Evolutionary conservation across 2,797 vertebrate genomes (phyloP).

Genomic region (Cossypha niveicapilla): DNA sequence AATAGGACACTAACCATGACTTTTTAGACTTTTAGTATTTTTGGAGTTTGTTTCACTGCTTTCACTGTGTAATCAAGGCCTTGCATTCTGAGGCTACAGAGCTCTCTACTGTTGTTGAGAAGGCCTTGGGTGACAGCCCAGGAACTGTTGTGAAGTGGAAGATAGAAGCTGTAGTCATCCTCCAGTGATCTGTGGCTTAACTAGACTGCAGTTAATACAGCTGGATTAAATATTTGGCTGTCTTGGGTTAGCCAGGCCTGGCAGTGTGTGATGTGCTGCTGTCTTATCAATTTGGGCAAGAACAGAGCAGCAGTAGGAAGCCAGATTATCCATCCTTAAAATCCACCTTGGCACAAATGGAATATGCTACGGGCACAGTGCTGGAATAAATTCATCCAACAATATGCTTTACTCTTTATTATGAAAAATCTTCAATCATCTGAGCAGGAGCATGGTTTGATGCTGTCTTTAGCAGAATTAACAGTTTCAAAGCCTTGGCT

Average conservation of each 20-base stretch:
- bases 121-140: background rate
- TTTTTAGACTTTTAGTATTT: background rate
- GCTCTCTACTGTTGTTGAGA: background rate
- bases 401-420: background rate
- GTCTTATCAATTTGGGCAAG: background rate
- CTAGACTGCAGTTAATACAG: background rate
- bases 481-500: background rate
- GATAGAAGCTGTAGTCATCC: background rate
- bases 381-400: background rate
- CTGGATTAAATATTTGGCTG: background rate
- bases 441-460: background rate
- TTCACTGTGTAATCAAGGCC: background rate
- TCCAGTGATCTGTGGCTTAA: background rate
- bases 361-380: fast-evolving
- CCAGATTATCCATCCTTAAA: background rate
- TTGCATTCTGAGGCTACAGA: background rate
- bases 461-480: background rate
- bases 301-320: background rate
- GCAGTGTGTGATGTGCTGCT: background rate
- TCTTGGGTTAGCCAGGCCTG: background rate
- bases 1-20: background rate
- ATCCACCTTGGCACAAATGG: background rate
- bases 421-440: background rate
- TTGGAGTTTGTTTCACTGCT: background rate
- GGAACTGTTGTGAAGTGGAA: background rate